Base-by-base conservation (phyloP, 37 sponge, comb jelly and placozoan species). In the Eunapius fragilis region DNA sequence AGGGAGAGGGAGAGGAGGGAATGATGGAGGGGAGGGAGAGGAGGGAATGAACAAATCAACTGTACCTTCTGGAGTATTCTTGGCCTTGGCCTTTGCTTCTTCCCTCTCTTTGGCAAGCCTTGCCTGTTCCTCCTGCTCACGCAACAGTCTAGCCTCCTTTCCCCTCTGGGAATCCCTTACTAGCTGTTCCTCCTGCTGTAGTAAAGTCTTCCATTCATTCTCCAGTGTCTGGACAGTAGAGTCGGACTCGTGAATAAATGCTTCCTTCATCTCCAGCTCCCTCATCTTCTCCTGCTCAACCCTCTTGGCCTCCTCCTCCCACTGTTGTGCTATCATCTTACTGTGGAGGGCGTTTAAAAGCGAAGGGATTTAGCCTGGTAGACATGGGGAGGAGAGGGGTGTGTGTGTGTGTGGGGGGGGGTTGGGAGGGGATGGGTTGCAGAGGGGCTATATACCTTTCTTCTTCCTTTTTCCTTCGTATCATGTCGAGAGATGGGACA, bases 51-150 rank as follows among this genome's bases (percentile, higher is more conserved):
- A 45, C 4, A 9, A 9, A 45, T 13, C 58, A 4, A 58, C 14
- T 19, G 17, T 58, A 58, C 58, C 58, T 58, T 58, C 58, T 58
- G 58, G 58, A 17, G 58, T 58, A 17, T 2, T 4, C 58, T 58
- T 58, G 58, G 58, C 58, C 22, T 58, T 58, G 7, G 58, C 58
- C 17, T 58, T 58, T 4, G 58, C 58, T 11, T 85, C 80, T 45
- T n/a, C 32, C 70, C 71, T 74, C 78, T 82, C 88, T n/a, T 70
- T 76, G 71, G 82, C 88, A 34, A 41, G 69, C 19, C 72, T 31
- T 33, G 76, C 77, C 47, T 35, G 22, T 67, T 88, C 88, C 82
- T 88, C 88, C 70, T 70, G 11, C 83, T 88, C 88, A 11, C 78
- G 68, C 78, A 78, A 23, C 32, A 36, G 67, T 3, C 83, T 74